These are phyloP conservation scores for Cecidostiba fungosa DNA, from an alignment of 2,888 invertebrate genomes.

Conservation along the genomic window DNA sequence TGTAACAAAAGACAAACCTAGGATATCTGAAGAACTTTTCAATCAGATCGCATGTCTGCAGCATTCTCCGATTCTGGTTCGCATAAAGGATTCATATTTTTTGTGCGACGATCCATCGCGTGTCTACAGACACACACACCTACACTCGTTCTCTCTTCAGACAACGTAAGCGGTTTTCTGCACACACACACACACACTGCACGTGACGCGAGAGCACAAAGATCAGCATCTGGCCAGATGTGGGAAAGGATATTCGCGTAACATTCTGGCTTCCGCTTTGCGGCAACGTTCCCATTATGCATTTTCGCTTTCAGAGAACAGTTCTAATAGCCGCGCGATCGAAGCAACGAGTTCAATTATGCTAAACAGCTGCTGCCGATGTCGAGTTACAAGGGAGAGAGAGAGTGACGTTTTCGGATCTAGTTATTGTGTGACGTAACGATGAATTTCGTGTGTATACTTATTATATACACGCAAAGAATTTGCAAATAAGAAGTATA, in stretches of 20 bases:
- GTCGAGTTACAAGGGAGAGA: background rate
- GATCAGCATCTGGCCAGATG: conserved; percentile 73
- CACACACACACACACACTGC: background rate
- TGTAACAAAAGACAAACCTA: no score
- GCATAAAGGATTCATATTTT: conserved; percentile 22
- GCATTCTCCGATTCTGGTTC: conserved; percentile 14
- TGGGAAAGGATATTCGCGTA: conserved; percentile 74
- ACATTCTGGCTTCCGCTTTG: conserved; percentile 69
- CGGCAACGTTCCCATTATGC: conserved; percentile 32
- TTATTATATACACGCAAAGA: background rate
- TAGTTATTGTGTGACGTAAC: background rate
- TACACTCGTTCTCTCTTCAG: background rate
- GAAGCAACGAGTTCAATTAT: background rate
- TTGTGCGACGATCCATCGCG: conserved; percentile 31
- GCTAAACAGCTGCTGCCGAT: background rate
- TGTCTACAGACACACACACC: conserved; percentile 46
- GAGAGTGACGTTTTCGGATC: background rate
- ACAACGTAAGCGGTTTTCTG: background rate
- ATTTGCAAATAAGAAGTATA: background rate
- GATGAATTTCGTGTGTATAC: background rate
- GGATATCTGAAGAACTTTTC: background rate
- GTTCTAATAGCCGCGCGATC: background rate
- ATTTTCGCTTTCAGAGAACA: conserved; percentile 30
- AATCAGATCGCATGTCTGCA: conserved; percentile 15
- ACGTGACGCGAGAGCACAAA: conserved; percentile 65